phyloP scores from a whole-genome alignment of 2,888 invertebrate species.

The Cerastoderma edule region DNA sequence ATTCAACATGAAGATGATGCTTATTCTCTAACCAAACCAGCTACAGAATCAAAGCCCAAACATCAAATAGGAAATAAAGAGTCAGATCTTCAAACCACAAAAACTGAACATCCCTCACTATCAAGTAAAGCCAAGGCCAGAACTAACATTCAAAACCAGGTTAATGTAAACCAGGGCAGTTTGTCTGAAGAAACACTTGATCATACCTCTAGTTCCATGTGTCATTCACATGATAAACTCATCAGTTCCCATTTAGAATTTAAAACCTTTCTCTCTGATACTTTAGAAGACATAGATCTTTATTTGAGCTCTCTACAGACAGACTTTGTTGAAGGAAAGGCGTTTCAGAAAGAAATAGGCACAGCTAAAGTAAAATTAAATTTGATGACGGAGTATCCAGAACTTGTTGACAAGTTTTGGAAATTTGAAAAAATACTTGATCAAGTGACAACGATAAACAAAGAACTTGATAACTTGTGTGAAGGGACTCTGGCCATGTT shows the following conservation, averaged over 20 bases:
- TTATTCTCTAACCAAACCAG: no score
- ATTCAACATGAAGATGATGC: no score
- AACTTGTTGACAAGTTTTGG: not conserved
- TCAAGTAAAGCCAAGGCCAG: no score
- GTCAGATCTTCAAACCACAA: no score
- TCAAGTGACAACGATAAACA: not conserved
- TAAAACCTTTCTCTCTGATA: not conserved
- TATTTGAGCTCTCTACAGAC: not conserved
- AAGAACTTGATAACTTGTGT: not conserved
- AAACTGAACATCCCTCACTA: no score
- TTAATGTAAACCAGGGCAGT: no score
- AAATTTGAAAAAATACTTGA: conserved; percentile 4
- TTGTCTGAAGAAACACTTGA: no score
- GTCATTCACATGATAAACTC: no score
- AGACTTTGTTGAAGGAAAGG: not conserved
- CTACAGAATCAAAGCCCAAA: no score
- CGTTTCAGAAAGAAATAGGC: not conserved
- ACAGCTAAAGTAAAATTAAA: not conserved
- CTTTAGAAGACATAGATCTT: not conserved
- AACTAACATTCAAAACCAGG: no score
- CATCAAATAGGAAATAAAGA: no score
- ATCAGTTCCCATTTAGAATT: not conserved
- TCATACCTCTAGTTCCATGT: no score
- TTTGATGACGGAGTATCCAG: not conserved
- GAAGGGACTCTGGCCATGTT: not conserved